These are phyloP conservation scores for Falco naumanni DNA, from an alignment of 2,797 vertebrate species.

Conservation along the genomic window DNA sequence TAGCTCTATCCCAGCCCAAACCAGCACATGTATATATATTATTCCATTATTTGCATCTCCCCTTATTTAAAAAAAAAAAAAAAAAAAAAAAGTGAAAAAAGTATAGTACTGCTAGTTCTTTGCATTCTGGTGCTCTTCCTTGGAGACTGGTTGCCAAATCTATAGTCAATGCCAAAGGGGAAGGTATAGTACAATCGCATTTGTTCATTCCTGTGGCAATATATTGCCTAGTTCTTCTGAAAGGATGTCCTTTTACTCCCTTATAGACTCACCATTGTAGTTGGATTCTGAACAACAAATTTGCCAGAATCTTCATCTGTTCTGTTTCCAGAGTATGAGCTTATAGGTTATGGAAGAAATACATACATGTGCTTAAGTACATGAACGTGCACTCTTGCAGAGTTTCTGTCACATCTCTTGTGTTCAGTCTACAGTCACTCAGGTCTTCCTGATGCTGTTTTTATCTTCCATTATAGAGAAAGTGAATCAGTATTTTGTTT, in stretches of 20 bases:
- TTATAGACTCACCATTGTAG: not conserved
- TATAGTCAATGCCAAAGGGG: not conserved
- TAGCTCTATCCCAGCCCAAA: not conserved
- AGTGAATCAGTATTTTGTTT: not conserved
- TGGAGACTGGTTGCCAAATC: not conserved
- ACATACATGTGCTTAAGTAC: fast-evolving
- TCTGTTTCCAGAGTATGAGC: not conserved
- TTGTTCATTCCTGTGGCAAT: not conserved
- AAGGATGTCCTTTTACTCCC: not conserved
- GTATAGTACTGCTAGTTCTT: not conserved
- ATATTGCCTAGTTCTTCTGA: not conserved
- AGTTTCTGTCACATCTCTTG: not conserved
- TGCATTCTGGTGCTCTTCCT: not conserved
- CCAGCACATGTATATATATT: not conserved
- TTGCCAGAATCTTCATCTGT: not conserved
- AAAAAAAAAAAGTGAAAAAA: no score
- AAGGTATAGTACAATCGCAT: not conserved
- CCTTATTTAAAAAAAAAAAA: not conserved
- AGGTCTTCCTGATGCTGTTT: not conserved
- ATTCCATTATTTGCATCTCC: not conserved
- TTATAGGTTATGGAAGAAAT: not conserved
- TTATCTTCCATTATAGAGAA: not conserved
- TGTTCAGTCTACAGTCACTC: not conserved
- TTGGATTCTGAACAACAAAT: not conserved
- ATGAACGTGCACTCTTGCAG: not conserved